Evolutionary conservation across 2,888 invertebrate species (phyloP), one percentile per base, ranked within the genome.

Genomic region (Vannuccia rotundouncinata): DNA sequence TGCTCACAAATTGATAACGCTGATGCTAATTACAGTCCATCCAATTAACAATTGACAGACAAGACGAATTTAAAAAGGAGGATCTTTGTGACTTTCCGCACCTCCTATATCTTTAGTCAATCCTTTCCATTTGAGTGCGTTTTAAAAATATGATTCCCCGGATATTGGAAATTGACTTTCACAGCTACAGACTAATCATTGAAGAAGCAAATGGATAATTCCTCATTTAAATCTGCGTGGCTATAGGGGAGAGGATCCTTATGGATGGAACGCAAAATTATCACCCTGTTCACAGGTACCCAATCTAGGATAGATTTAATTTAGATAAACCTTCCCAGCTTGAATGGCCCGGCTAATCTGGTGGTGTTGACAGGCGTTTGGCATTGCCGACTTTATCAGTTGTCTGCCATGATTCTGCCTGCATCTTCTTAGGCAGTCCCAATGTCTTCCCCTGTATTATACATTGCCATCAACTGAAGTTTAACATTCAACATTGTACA

Each of bases 381-480:
- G 66, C 66, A 66, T 5, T 66, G 66, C 66, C 25, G 66, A 66
- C 66, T 66, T 66, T 66, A 66, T 66, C 66, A 66, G 66, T 66
- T 2, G 66, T 66, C 22, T 66, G 66, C 66, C 66, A 22, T 66
- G 66, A n/a, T n/a, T n/a, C 66, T 66, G 66, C 22, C 25, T 66
- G 10, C n/a, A n/a, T n/a, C n/a, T n/a, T n/a, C n/a, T n/a, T n/a
- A n/a, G n/a, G n/a, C n/a, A n/a, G n/a, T n/a, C n/a, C n/a, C n/a
- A n/a, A n/a, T n/a, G n/a, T n/a, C n/a, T n/a, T n/a, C n/a, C n/a
- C n/a, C n/a, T n/a, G n/a, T n/a, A n/a, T n/a, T n/a, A n/a, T n/a
- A n/a, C n/a, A n/a, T n/a, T n/a, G n/a, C n/a, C n/a, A n/a, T n/a
- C n/a, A n/a, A n/a, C n/a, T n/a, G n/a, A n/a, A n/a, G n/a, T n/a